A percentile compares a stretch with the other conserved stretches of the same genome.
Conservation (phyloP, 2,888 invertebrate species). For the Exocentrus adspersus region DNA sequence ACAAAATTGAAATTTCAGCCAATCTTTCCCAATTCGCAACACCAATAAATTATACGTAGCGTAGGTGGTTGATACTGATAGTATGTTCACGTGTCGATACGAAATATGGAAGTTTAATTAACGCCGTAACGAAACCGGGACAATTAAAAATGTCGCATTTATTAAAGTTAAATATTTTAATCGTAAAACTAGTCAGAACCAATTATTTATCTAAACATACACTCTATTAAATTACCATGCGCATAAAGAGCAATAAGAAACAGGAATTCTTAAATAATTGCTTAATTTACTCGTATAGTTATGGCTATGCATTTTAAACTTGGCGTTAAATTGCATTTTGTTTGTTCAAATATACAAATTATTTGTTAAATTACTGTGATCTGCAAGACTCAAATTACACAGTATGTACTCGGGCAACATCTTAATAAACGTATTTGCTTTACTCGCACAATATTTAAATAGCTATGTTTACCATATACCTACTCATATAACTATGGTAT, state of each 20-base stretch:
- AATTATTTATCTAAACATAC: conserved; percentile 18
- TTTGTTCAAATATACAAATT: conserved; percentile 1
- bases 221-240: not conserved
- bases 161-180: not conserved
- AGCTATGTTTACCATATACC: too few species aligned
- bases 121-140: not conserved
- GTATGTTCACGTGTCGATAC: too few species aligned
- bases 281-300: conserved; percentile 36
- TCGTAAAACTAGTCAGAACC: not conserved
- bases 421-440: too few species aligned
- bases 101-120: not conserved
- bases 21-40: too few species aligned
- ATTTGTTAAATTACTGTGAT: not conserved
- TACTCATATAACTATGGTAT: too few species aligned
- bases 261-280: conserved; percentile 37
- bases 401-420: not conserved
- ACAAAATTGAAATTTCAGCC: too few species aligned
- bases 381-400: not conserved
- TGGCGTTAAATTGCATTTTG: conserved; percentile 29
- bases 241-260: conserved; percentile 14
- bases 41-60: too few species aligned
- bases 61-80: too few species aligned
- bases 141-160: not conserved
- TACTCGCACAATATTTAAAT: too few species aligned
- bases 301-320: conserved; percentile 31